These are phyloP conservation scores for Drosophila nr. perissopoda DNA, from an alignment of 2,888 invertebrate species.

Conservation along the genomic window DNA sequence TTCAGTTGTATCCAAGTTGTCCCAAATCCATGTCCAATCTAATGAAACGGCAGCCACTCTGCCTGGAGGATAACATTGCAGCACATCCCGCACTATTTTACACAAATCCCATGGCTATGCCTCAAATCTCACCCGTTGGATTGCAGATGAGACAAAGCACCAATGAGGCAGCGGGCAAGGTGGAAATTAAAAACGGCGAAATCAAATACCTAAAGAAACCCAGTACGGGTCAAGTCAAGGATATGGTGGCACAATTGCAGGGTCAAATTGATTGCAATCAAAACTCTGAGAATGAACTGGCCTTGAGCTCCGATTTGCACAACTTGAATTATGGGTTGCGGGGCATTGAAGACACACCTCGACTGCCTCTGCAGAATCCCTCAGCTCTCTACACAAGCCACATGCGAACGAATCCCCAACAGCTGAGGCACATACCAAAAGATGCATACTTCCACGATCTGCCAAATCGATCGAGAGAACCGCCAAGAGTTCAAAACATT, in stretches of 20 bases:
- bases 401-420: constrained; percentile 13
- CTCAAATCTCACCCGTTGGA: constrained; percentile 4
- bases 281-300: constrained; percentile 8
- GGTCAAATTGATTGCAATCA: constrained; percentile 60
- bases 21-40: constrained; percentile 51
- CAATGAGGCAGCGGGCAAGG: constrained; percentile 41
- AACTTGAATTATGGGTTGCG: constrained; percentile 44
- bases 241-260: constrained; percentile 77
- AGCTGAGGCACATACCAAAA: constrained; percentile 86
- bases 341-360: constrained; percentile 17
- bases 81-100: constrained; percentile 45
- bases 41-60: constrained; percentile 63
- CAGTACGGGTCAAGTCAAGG: constrained; percentile 74
- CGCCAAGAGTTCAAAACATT: constrained; percentile 26
- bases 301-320: constrained; percentile 15
- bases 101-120: constrained; percentile 44
- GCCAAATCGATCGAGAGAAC: constrained; percentile 84
- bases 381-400: constrained; percentile 19
- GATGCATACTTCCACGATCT: constrained; percentile 88
- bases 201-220: constrained; percentile 77
- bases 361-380: constrained; percentile 27
- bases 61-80: constrained; percentile 57
- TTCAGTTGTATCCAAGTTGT: constrained; percentile 8
- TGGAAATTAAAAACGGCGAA: constrained; percentile 72
- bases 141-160: constrained; percentile 40